Conservation (phyloP, 2,888 invertebrate species). For the Nephrotoma guestfalica region DNA sequence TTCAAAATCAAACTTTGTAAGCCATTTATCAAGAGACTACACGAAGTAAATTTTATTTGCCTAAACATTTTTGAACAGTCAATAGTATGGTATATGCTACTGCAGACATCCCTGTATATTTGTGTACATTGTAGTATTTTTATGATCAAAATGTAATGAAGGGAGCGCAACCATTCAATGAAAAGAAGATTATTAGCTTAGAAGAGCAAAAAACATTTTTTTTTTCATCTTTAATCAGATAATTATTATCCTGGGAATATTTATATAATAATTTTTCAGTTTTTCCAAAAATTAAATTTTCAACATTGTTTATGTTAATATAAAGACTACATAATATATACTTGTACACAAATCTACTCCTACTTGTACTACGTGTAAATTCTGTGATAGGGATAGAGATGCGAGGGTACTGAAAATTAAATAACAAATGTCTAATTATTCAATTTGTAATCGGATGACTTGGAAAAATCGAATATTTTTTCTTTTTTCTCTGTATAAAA, state of each 20-base stretch:
- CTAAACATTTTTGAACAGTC: no score
- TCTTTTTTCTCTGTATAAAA: neutral
- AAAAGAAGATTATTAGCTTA: neutral
- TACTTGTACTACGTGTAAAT: neutral
- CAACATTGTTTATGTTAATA: neutral
- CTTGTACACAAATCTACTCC: neutral
- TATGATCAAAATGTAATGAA: neutral
- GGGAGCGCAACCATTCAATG: neutral
- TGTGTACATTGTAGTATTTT: neutral
- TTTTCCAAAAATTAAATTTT: neutral
- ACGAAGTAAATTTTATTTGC: no score
- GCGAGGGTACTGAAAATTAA: neutral
- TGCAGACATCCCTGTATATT: neutral
- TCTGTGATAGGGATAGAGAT: neutral
- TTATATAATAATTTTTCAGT: neutral
- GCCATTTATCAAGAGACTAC: no score
- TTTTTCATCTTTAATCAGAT: neutral
- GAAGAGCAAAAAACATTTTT: neutral
- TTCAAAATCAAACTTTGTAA: no score
- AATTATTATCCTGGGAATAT: neutral
- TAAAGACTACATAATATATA: neutral
- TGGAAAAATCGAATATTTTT: neutral
- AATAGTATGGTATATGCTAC: no score
- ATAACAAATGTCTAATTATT: neutral
- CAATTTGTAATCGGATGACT: neutral